phyloP scores from a whole-genome alignment of 2,888 invertebrate genomes.

The Lucinisca nassula region DNA sequence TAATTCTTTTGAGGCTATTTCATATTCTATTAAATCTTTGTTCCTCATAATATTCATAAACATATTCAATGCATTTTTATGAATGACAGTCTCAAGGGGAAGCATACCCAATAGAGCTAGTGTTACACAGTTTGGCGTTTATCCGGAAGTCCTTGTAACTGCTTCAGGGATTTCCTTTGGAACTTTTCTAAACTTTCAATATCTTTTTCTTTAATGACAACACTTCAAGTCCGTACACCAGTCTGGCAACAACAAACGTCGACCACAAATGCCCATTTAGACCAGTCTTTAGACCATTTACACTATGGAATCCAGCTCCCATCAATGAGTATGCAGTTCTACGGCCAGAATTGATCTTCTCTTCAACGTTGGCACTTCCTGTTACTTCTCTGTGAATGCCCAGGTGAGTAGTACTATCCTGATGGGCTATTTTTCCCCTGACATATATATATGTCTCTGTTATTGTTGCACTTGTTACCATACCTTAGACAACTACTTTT shows the following conservation, averaged over 20 bases:
- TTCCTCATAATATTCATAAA: neutral
- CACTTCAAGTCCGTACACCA: neutral
- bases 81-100: neutral
- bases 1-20: neutral
- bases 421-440: neutral
- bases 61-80: neutral
- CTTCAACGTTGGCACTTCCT: neutral
- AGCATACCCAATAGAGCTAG: neutral
- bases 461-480: too few species aligned
- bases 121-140: neutral
- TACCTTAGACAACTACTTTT: slow-evolving; percentile 8
- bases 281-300: neutral
- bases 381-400: neutral
- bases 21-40: neutral
- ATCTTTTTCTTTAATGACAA: neutral
- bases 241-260: neutral
- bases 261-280: neutral
- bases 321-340: neutral
- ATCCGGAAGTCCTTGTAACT: slow-evolving; percentile 11
- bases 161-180: neutral
- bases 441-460: too few species aligned
- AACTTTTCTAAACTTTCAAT: neutral
- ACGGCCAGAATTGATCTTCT: neutral
- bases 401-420: neutral
- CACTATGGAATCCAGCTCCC: slow-evolving; percentile 24